Conservation (phyloP, 2,888 invertebrate species). For the Brachyptera risi region DNA sequence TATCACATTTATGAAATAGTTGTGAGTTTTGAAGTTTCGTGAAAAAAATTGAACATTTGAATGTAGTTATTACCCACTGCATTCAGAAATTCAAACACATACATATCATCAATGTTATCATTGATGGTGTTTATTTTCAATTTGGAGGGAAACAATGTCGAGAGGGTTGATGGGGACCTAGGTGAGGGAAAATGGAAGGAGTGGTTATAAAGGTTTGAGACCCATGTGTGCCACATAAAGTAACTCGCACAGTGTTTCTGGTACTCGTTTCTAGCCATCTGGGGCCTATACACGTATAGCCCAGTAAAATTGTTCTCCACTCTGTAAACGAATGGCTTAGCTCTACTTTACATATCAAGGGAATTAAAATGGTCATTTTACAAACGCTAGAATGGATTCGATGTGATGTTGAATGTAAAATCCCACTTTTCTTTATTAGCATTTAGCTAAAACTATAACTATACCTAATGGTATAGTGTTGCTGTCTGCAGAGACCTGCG, state of each 20-base stretch:
- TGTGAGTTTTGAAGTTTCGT: too few species aligned
- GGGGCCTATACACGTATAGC: constrained; percentile 2
- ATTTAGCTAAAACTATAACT: too few species aligned
- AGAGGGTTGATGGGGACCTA: too few species aligned
- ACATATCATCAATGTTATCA: too few species aligned
- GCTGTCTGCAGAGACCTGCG: too few species aligned
- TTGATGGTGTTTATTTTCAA: too few species aligned
- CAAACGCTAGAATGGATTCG: neutral
- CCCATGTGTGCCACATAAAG: constrained; percentile 26
- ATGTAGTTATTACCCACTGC: too few species aligned
- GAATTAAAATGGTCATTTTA: constrained; percentile 9
- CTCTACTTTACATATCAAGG: constrained; percentile 17
- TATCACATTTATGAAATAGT: too few species aligned
- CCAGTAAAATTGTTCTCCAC: neutral
- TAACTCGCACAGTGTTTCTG: constrained; percentile 24
- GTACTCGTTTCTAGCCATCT: constrained; percentile 22
- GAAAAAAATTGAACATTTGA: too few species aligned
- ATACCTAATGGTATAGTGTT: too few species aligned
- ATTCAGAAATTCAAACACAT: too few species aligned
- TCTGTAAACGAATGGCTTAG: constrained; percentile 13
- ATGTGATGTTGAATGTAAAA: neutral
- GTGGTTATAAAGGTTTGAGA: constrained; percentile 8
- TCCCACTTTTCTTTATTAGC: constrained; percentile 1
- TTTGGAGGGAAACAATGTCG: too few species aligned
- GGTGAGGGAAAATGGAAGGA: neutral